Base-by-base conservation (phyloP, 2,797 vertebrate genomes). In the Trichosurus vulpecula region DNA sequence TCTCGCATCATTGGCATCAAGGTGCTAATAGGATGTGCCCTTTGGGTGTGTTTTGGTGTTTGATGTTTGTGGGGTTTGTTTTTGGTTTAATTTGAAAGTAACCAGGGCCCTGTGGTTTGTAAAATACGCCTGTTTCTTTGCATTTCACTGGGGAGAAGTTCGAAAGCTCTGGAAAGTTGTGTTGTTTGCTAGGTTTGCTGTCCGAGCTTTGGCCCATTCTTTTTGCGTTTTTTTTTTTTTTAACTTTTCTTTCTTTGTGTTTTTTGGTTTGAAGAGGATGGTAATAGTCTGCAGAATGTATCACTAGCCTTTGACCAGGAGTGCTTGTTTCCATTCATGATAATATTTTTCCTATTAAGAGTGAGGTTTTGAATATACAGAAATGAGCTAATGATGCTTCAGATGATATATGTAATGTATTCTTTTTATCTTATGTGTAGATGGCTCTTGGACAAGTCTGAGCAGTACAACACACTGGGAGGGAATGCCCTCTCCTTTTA, bases 361-460 rank as follows among this genome's bases (percentile, higher is more conserved):
- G 98, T 98, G 98, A 99, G 98, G 98, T 97, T 98, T 98, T 98
- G 98, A 98, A 98, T 98, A 98, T 98, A 98, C 97, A 98, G 97
- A 98, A 98, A 98, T 98, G 98, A 99, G 98, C 98, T 99, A 98
- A 98, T 98, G 99, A 99, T 99, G 98, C 98, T 99, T 99, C 98
- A 99, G 98, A 98, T 99, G 98, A 99, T 99, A 96, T 99, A 98
- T 99, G 98, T 99, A 99, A 99, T 99, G 98, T 98, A 99, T 99
- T 99, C 98, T 99, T 99, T 99, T 99, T 99, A 99, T 99, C 99
- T 99, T 98, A 99, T 99, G 98, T 98, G 99, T 99, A 99, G 99
- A 99, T 99, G 99, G 98, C 99, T 99, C 98, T 99, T 99, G 99
- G 99, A 99, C 99, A 99, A 99, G 98, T 99, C 98, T 98, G 98